These are phyloP conservation scores for Gymnodraco acuticeps DNA, from an alignment of 2,797 vertebrate genomes.

Conservation along the genomic window DNA sequence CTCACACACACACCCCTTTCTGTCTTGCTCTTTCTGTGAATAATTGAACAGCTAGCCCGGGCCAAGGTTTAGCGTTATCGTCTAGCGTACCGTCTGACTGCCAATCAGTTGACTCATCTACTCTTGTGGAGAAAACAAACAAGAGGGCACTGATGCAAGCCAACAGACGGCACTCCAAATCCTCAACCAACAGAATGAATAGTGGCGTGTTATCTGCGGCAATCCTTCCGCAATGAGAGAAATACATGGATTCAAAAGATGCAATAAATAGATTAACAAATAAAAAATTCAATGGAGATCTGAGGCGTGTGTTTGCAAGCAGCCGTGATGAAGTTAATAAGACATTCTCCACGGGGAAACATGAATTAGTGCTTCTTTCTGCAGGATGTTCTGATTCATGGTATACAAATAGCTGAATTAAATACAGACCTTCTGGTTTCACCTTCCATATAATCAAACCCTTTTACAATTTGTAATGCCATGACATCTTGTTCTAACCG, in stretches of 20 bases:
- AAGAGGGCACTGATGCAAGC: conserved; percentile 59
- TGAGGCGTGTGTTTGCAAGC: conserved; percentile 7
- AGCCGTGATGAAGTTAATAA: conserved; percentile 12
- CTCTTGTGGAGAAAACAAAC: conserved; percentile 74
- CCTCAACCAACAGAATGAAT: conserved; percentile 59
- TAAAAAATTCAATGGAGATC: conserved; percentile 40
- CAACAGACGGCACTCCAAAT: conserved; percentile 60
- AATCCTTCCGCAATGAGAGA: conserved; percentile 43
- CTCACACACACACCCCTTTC: background rate
- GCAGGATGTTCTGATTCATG: conserved; percentile 1
- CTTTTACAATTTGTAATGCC: background rate
- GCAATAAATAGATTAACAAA: conserved; percentile 37
- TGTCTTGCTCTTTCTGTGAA: conserved; percentile 58
- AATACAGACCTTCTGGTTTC: background rate
- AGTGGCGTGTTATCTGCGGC: conserved; percentile 46
- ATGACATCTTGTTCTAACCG: background rate
- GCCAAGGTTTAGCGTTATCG: conserved; percentile 68
- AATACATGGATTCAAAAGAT: conserved; percentile 45
- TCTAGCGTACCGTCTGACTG: conserved; percentile 61
- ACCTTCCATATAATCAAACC: background rate
- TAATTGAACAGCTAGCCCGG: conserved; percentile 66
- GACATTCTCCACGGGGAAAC: background rate
- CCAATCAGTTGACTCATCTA: conserved; percentile 75
- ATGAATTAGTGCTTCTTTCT: conserved; percentile 10
- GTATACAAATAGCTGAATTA: background rate